phyloP scores from a whole-genome alignment of 2,797 vertebrate genomes.

The Lerista edwardsae region DNA sequence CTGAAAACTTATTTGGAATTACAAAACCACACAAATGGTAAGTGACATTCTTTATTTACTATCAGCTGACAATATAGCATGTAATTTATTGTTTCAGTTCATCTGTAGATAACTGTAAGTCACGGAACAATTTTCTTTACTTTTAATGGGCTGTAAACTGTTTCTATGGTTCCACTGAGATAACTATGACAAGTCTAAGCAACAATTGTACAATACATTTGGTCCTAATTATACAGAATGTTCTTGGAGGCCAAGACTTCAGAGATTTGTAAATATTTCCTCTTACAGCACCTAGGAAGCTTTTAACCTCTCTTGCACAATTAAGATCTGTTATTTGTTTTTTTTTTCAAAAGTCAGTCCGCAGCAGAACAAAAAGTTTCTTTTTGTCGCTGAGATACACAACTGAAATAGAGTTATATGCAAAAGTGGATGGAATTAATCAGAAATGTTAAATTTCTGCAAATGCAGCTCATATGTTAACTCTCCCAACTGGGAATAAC shows the following conservation, averaged over 20 bases:
- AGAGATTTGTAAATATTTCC: background rate
- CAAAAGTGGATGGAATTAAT: background rate
- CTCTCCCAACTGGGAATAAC: background rate
- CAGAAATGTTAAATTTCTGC: background rate
- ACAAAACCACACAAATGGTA: background rate
- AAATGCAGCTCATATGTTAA: background rate
- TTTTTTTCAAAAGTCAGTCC: background rate
- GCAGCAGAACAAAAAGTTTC: background rate
- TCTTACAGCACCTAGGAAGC: background rate
- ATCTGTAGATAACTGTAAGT: background rate
- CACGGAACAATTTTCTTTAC: conserved; percentile 37
- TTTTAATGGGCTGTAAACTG: conserved; percentile 26
- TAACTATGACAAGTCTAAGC: conserved; percentile 9
- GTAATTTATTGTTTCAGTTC: background rate
- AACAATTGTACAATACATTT: background rate
- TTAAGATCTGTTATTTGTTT: background rate
- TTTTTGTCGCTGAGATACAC: background rate
- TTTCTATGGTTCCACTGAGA: conserved; percentile 11
- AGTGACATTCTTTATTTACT: background rate
- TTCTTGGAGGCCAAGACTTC: conserved; percentile 14
- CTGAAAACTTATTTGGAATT: background rate
- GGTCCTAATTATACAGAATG: conserved; percentile 18
- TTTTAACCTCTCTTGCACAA: conserved; percentile 4
- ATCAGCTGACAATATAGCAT: background rate
- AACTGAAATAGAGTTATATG: background rate